Percentiles rank a stretch among this genome's conserved stretches.
Conservation (phyloP, 1,140 invertebrate genomes). For the Drosophila parvula region DNA sequence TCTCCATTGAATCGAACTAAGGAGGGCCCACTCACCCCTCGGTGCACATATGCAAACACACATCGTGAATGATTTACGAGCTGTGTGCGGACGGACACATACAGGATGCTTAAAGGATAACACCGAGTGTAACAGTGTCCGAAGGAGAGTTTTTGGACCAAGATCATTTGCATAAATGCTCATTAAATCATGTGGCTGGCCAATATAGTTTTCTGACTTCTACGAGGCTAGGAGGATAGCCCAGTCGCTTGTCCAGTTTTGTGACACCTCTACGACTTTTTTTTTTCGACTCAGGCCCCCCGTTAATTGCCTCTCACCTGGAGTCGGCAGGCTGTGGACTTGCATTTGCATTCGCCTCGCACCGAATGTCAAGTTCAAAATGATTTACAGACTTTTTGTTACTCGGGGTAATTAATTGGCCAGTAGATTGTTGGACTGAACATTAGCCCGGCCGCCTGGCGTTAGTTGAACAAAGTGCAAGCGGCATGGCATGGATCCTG, state of each 20-base stretch:
- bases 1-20: constrained; percentile 40
- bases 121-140: constrained; percentile 29
- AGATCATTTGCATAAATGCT: constrained; percentile 75
- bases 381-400: constrained; percentile 74
- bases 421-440: constrained; percentile 21
- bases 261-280: constrained; percentile 35
- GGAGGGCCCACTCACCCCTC: constrained; percentile 32
- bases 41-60: constrained; percentile 54
- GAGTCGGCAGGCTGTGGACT: constrained; percentile 43
- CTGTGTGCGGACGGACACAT: not conserved
- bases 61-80: constrained; percentile 72
- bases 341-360: constrained; percentile 62
- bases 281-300: constrained; percentile 14
- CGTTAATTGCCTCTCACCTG: constrained; percentile 48
- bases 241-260: constrained; percentile 60
- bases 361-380: constrained; percentile 79
- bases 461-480: constrained; percentile 26
- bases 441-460: constrained; percentile 21
- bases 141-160: constrained; percentile 35
- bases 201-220: constrained; percentile 47
- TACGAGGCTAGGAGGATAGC: too few species aligned
- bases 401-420: constrained; percentile 69
- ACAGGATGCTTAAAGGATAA: constrained; percentile 60
- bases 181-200: constrained; percentile 74
- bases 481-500: constrained; percentile 21